Base-by-base conservation (phyloP, 2,113 vertebrate species). In the Caranx ignobilis region DNA sequence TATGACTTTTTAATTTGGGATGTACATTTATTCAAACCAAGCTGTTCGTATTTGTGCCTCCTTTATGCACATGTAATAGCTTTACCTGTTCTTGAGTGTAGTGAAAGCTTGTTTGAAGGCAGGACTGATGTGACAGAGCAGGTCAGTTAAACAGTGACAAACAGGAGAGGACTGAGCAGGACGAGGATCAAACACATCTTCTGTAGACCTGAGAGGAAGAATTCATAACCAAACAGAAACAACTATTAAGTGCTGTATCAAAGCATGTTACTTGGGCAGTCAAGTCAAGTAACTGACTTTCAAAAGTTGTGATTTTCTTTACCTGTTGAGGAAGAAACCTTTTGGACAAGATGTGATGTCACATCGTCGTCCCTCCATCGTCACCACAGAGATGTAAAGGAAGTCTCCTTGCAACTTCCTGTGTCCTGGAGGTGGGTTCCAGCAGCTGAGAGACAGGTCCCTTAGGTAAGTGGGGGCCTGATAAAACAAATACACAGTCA, bases 351-450 rank as follows among this genome's bases (percentile, higher is more conserved):
- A 95, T 55, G 95, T 96, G 79, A 96, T 87, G 50, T 96, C 95
- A 92, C 75, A 94, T 9, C 87, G 90, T 8, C 93, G 93, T 19
- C 95, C 95, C 82, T 96, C 96, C 52, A 91, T 84, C 9, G 95
- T 96, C 59, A 94, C 89, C 19, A 94, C 86, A 12, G 91, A 94
- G 71, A 96, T 89, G 83, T 96, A 96, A 85, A 96, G 41, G 65
- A 95, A 95, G 87, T 96, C 96, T 50, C 96, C 96, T 75, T 96
- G 96, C 75, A 96, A 76, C 82, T 95, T 96, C 77, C 96, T 94
- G 80, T 95, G 93, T 50, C 96, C 95, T 60, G 96, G 96, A 50
- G 95, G 95, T 2, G 95, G 95, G 80, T 95, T 95, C 96, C 96
- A 96, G 26, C 91, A 94, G 75, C 95, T 96, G 57, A 96, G 93